Base-by-base conservation (phyloP, 2,888 invertebrate genomes). In the Loripinus fragilis region DNA sequence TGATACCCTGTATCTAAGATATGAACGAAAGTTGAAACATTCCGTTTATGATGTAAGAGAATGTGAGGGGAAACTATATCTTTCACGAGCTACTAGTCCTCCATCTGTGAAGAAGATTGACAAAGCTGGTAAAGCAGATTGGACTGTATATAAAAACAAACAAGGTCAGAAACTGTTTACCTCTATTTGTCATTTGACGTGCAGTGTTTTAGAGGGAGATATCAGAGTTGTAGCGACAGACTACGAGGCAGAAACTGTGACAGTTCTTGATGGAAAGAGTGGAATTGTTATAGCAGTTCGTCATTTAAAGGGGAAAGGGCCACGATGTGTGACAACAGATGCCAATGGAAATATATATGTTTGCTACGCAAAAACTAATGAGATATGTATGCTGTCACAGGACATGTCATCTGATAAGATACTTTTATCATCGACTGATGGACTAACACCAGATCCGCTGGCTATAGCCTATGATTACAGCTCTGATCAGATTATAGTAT, bases 401-500 rank as follows among this genome's bases (percentile, higher is more conserved):
- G 28, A 60, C 33, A 8, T 60, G 30, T n/a, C 60, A 10, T 25
- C 25, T 8, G 60, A 60, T 20, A 30, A 60, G 12, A 60, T 60
- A 33, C n/a, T 60, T 12, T 20, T 60, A 23, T 60, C 33, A 17
- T 33, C 33, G 7, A 2, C 2, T 8, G 30, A 33, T 8, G 60
- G 60, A 30, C 60, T 60, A 1, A 33, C 33, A 33, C 60, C 60
- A 10, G 60, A 60, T 28, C 60, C 60, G 5, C 33, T 60, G 3
- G 60, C 60, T 10, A 60, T 60, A 60, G 60, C 60, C 1, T 60
- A 33, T 20, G 60, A 60, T 28, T 15, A 33, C 33, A 60, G 17
- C 17, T 60, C 60, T 2, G 60, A 60, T 8, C 60, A 60, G 33
- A 33, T 60, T 2, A 60, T 60, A 8, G 60, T 60, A 60, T 60